Evolutionary conservation across 2,888 invertebrate genomes (phyloP), one percentile per base, ranked within the genome.

Genomic region (Drosophila flavopinicola): DNA sequence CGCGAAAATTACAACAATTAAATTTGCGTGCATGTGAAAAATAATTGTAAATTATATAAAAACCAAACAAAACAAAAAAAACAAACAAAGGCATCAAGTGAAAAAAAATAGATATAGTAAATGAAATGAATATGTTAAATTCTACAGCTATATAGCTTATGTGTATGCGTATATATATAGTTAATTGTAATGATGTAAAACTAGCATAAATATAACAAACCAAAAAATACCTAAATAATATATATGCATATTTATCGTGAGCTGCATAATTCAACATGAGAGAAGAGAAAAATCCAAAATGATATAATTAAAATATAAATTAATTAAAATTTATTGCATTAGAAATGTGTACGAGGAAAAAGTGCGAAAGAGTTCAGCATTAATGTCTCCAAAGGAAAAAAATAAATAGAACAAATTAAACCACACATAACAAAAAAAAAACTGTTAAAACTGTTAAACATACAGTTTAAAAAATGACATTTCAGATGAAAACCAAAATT

Each of bases 111-210:
- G 27, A 37, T 49, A 61, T 42, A 67, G 56, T 53, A 75, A 61
- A 63, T 57, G 32, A 68, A 59, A 77, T 53, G 42, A 66, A 58
- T 60, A 72, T 66, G 57, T 53, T 66, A 71, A 75, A 71, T 54
- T 65, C 47, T 66, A 82, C 57, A 61, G 54, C 74, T 63, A 52
- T 52, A 80, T 58, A 67, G 72, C 76, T 70, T 75, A 53, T 61
- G 72, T 71, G 54, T 78, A 75, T 66, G 64, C 58, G 59, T 56
- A 57, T 48, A 56, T 37, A 63, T 49, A 66, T 66, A 79, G 78
- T 58, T 78, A 84, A 86, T 48, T 79, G 78, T 84, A 78, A 83
- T 73, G 65, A 66, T 73, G 80, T 78, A 79, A 84, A 73, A 73
- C 66, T 79, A 79, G 84, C 57, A 68, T 78, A 75, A 66, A 71